phyloP scores from a whole-genome alignment of 1,140 invertebrate species.

The Drosophila busckii region DNA sequence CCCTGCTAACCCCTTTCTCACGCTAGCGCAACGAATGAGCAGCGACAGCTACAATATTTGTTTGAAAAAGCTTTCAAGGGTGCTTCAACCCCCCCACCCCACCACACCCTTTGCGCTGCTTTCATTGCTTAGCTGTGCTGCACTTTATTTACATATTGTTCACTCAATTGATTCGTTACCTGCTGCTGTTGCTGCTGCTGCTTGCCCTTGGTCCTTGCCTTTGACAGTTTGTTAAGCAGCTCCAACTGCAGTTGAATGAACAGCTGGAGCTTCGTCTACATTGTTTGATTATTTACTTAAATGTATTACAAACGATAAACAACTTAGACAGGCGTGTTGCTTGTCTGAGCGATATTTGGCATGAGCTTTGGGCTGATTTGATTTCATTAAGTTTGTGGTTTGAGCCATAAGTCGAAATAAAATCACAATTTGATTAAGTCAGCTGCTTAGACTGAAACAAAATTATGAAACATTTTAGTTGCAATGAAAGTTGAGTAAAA shows the following conservation, averaged over 20 bases:
- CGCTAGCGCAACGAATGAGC: conserved; percentile 15
- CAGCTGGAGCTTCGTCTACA: conserved; percentile 28
- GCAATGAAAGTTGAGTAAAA: too few relatives aligned
- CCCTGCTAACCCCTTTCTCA: conserved; percentile 30
- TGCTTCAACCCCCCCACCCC: conserved; percentile 13
- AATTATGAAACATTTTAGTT: too few relatives aligned
- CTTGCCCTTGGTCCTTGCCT: too few relatives aligned
- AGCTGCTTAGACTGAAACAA: too few relatives aligned
- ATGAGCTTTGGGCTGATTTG: too few relatives aligned
- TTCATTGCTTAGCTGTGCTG: conserved; percentile 16
- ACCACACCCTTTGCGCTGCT: too few relatives aligned
- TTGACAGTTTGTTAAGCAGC: conserved; percentile 66
- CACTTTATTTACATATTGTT: conserved; percentile 73
- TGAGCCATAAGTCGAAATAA: too few relatives aligned
- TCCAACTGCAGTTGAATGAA: conserved; percentile 48
- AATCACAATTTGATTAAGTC: too few relatives aligned
- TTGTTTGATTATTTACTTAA: conserved; percentile 5
- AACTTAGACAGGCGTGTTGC: background rate
- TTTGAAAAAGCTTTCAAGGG: conserved; percentile 9
- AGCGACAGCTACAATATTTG: conserved; percentile 4
- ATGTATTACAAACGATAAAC: background rate
- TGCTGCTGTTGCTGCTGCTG: conserved; percentile 49
- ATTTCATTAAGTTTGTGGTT: too few relatives aligned
- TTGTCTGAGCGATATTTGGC: too few relatives aligned
- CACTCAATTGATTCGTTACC: conserved; percentile 76